A percentile compares a stretch with the other conserved stretches of the same genome.
Evolutionary conservation across 1,140 invertebrate genomes (phyloP).

Genomic region (Bombus soroeensis): DNA sequence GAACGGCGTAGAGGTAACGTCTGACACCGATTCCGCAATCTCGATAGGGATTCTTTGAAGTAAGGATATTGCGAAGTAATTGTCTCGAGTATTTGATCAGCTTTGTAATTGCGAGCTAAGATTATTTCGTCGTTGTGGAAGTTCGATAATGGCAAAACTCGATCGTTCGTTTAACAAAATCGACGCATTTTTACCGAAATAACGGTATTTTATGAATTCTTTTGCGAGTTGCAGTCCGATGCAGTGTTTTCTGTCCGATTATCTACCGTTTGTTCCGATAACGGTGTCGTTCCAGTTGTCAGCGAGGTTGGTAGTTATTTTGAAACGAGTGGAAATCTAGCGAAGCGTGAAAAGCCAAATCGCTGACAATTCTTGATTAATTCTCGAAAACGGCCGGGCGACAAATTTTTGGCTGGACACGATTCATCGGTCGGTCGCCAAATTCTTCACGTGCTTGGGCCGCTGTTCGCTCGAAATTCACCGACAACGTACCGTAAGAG

Average conservation of each 20-base stretch:
- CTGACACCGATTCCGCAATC: conserved; percentile 6
- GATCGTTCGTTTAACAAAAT: too few species aligned
- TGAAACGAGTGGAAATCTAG: background rate
- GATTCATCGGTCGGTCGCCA: conserved; percentile 24
- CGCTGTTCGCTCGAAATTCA: conserved; percentile 28
- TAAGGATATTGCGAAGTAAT: background rate
- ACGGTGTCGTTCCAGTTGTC: background rate
- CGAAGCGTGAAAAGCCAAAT: conserved; percentile 1
- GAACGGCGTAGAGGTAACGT: background rate
- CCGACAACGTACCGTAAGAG: background rate
- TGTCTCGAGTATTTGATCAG: background rate
- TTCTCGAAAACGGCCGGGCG: background rate
- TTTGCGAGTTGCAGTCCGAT: too few species aligned
- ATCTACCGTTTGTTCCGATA: background rate
- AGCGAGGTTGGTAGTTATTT: background rate
- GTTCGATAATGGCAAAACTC: too few species aligned
- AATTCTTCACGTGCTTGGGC: conserved; percentile 42
- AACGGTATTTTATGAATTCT: too few species aligned
- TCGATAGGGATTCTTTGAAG: background rate
- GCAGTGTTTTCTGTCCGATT: too few species aligned
- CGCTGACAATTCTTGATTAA: conserved; percentile 35
- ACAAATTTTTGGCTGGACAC: conserved; percentile 39
- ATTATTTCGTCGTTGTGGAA: background rate
- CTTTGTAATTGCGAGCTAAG: background rate
- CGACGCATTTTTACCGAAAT: too few species aligned